Base-by-base conservation (phyloP, 2,888 invertebrate genomes). In the Acheta domesticus region DNA sequence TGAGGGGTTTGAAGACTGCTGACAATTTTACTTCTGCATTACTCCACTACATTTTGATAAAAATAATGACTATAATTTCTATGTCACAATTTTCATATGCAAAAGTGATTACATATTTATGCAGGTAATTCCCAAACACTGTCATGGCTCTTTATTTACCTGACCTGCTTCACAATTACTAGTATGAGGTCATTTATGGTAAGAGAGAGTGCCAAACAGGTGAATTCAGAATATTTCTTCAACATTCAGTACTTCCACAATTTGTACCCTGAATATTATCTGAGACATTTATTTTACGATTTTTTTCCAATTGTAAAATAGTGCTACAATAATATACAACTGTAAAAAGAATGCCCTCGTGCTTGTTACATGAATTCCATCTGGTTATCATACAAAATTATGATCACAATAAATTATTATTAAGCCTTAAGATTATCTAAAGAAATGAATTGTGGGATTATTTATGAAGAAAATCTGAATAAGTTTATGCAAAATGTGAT, bases 281-380 rank as follows among this genome's bases (percentile, higher is more conserved):
- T 19, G 62, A 62, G 14, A 62, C 62, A 62, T 62, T 16, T 19
- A 19, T n/a, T n/a, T 62, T 62, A 62, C 4, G 62, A 16, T 19
- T 19, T 62, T n/a, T n/a, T 62, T 62, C 14, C 16, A n/a, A 62
- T 62, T 19, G 62, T 62, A 62, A 62, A 62, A 19, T 19, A 62
- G 62, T 62, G 62, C 62, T 19, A 62, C n/a, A 62, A n/a, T 62
- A 62, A 62, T 62, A n/a, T n/a, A 62, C 62, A 62, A 62, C 8
- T 62, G 62, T 62, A 62, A 62, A 36, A 62, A 62, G 62, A 62
- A 62, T 62, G 62, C 62, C 62, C 62, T 62, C n/a, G 62, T 62
- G 62, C 14, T 62, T 62, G 16, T 62, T 62, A 62, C 16, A 62
- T 62, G n/a, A 62, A 62, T n/a, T 62, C n/a, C 62, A 36, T 36